phyloP scores from a whole-genome alignment of 1,140 invertebrate species.

The Camponotus vicinus region DNA sequence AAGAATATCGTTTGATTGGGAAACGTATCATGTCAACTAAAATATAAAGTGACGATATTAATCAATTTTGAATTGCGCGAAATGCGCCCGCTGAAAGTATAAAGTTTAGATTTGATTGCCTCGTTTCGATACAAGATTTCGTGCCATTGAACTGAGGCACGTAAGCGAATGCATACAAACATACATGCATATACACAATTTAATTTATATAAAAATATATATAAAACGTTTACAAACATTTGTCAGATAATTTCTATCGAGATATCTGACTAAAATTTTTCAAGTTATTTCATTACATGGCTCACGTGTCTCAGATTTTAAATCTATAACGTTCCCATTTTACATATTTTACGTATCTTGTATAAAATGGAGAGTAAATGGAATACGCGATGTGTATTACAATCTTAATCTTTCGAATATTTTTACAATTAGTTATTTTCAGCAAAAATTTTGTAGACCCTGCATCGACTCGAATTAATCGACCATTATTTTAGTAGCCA shows the following conservation, averaged over 20 bases:
- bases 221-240: not conserved
- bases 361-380: not conserved
- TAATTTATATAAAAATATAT: not conserved
- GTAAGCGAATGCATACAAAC: not conserved
- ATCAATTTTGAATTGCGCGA: conserved; percentile 17
- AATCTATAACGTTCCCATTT: conserved; percentile 9
- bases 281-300: not conserved
- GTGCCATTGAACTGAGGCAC: not conserved
- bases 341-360: not conserved
- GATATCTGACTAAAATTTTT: not conserved
- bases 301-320: not conserved
- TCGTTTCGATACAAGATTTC: conserved; percentile 6
- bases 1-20: conserved; percentile 35
- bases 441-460: not conserved
- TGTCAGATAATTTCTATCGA: not conserved
- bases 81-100: not conserved
- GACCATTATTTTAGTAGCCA: not conserved
- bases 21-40: not conserved
- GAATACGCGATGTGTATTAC: not conserved
- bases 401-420: conserved; percentile 1
- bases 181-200: not conserved
- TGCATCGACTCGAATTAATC: conserved; percentile 8
- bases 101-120: not conserved
- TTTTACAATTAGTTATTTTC: conserved; percentile 2
- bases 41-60: conserved; percentile 1